A percentile compares a stretch with the other conserved stretches of the same genome.
These are phyloP conservation scores for Corvus moneduloides DNA, from an alignment of 2,113 vertebrate species.

Conservation along the genomic window DNA sequence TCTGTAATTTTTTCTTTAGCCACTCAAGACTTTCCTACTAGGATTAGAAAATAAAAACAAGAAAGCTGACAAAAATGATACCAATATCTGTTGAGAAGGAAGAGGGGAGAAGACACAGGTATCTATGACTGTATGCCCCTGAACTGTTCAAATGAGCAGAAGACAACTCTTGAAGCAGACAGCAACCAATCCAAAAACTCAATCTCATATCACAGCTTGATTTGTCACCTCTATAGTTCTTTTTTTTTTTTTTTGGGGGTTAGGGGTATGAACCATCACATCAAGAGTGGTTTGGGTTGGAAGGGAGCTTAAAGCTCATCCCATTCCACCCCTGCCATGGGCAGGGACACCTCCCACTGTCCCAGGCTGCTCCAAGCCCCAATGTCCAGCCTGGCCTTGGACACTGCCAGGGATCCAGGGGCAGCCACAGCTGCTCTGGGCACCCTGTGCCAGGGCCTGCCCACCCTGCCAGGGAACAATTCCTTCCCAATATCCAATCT, in stretches of 20 bases:
- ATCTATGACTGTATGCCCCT: background rate
- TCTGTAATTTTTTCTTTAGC: background rate
- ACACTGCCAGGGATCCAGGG: background rate
- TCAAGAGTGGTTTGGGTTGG: background rate
- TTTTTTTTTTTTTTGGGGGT: no score
- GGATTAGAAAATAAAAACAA: background rate
- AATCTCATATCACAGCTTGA: background rate
- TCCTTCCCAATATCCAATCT: background rate
- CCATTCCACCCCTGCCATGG: background rate
- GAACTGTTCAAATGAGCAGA: background rate
- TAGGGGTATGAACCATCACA: background rate
- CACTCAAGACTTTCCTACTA: background rate
- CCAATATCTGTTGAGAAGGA: background rate
- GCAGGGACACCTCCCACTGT: background rate
- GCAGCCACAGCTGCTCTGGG: background rate
- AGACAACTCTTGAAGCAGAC: background rate
- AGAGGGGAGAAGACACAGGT: background rate
- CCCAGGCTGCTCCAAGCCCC: background rate
- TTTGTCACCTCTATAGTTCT: background rate
- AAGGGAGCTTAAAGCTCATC: background rate
- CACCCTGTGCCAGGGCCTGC: background rate
- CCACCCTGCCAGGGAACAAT: background rate
- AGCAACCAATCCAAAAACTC: background rate
- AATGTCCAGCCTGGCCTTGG: background rate
- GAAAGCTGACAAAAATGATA: background rate